A percentile compares a stretch with the other conserved stretches of the same genome.
These are phyloP conservation scores for Drosophila borborema DNA, from an alignment of 2,888 invertebrate species.

Conservation along the genomic window DNA sequence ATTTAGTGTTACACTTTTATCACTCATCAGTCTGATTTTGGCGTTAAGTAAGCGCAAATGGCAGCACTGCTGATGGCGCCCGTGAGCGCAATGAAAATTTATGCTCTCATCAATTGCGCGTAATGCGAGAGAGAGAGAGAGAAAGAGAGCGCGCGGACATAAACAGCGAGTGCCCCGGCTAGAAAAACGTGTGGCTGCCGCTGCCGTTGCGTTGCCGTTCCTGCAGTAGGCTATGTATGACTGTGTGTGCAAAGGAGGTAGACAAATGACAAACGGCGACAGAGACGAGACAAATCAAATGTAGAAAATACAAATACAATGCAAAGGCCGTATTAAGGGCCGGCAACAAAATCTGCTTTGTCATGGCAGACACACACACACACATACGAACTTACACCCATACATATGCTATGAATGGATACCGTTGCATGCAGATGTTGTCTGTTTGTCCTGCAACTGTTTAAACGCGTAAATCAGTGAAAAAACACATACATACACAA, in stretches of 20 bases:
- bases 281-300: conserved; percentile 72
- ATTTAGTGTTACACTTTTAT: background rate
- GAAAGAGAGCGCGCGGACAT: conserved; percentile 46
- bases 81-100: conserved; percentile 73
- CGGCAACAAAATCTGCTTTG: conserved; percentile 36
- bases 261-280: conserved; percentile 71
- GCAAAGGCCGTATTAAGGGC: conserved; percentile 25
- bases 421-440: conserved; percentile 62
- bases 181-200: conserved; percentile 71
- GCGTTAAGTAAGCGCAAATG: background rate
- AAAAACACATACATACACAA: conserved; percentile 18
- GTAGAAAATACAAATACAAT: conserved; percentile 53
- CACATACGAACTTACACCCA: background rate
- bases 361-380: conserved; percentile 34
- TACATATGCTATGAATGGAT: conserved; percentile 36
- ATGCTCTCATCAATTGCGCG: conserved; percentile 78
- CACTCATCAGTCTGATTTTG: background rate
- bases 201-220: background rate
- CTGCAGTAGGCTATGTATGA: conserved; percentile 2
- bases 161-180: conserved; percentile 70
- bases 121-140: conserved; percentile 60
- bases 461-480: conserved; percentile 44
- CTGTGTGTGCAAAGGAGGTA: conserved; percentile 62
- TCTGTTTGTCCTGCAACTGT: conserved; percentile 13
- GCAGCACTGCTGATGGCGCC: conserved; percentile 40